Evolutionary conservation across 1,140 invertebrate genomes (phyloP), one percentile per base, ranked within the genome.

Genomic region (Drosophila arawakana): DNA sequence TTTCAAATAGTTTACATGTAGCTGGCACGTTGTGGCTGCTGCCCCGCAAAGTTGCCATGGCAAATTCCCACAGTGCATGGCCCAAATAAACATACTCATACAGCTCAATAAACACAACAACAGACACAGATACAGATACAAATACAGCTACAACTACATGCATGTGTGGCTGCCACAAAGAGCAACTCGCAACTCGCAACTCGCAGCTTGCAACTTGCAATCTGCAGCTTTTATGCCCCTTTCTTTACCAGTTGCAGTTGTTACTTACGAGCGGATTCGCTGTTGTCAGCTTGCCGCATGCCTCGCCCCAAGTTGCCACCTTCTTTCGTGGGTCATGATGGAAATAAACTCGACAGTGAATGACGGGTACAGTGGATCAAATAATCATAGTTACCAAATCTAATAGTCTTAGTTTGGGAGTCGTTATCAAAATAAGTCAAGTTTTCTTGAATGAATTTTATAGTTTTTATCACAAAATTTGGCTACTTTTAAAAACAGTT

Each of bases 241-340:
- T 54, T 62, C 41, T 25, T 30, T 30, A 30, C 25, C 67, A 62
- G 41, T 55, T 39, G 60, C 50, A 65, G 44, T 71, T 71, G 68
- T 73, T 73, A 66, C 62, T 73, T 73, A 67, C 54, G 46, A 57
- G 69, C 69, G 50, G 50, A 57, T 65, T 66, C 52, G 62, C 62
- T 47, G 52, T 50, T 72, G 69, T 50, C 69, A 57, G 43, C 52
- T 30, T 50, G 44, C 49, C 61, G 6, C 25, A 52, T 25, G 49
- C 61, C 60, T 7, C 41, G 63, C 61, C 49, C 37, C 61, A 39
- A 41, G 37, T 5, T 57, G 18, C 76, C 72, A 73, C 71, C 61
- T 62, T 59, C 43, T 63, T 72, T 43, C 78, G 43, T 68, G 67
- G 67, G 81, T 62, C 67, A 75, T 81, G 78, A 81, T 85, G 81